Conservation (phyloP, 2,888 invertebrate species). For the Polydesmus complanatus region DNA sequence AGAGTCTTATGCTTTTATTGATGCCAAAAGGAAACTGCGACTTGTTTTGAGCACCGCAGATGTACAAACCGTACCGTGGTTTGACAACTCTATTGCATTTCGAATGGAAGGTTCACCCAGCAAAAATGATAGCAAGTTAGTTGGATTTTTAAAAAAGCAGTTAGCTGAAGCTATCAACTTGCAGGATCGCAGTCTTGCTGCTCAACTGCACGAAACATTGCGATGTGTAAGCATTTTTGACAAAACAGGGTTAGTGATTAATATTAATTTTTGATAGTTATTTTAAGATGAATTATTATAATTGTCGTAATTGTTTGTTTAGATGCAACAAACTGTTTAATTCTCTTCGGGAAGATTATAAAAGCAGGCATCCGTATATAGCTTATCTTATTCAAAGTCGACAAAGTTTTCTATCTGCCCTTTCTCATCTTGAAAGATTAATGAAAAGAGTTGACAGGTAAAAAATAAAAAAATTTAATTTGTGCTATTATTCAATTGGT, state of each 20-base stretch:
- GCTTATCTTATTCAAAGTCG: conserved; percentile 67
- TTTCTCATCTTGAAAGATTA: conserved; percentile 54
- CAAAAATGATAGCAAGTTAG: conserved; percentile 34
- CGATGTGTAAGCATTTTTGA: conserved; percentile 61
- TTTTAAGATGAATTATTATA: neutral
- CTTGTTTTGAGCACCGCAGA: conserved; percentile 81
- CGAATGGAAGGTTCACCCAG: neutral
- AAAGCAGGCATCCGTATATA: conserved; percentile 60
- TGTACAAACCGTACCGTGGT: conserved; percentile 24
- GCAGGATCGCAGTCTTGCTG: conserved; percentile 58
- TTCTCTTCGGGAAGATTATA: conserved; percentile 60
- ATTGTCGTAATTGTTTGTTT: conserved; percentile 3
- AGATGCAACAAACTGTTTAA: conserved; percentile 59
- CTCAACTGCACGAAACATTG: conserved; percentile 68
- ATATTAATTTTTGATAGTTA: neutral
- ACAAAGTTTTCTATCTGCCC: conserved; percentile 59
- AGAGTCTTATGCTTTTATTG: conserved; percentile 45
- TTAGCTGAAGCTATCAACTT: conserved; percentile 68
- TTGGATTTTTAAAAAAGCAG: conserved; percentile 56
- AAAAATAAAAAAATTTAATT: neutral
- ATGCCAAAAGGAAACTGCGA: conserved; percentile 75
- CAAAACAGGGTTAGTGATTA: conserved; percentile 40
- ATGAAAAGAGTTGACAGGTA: conserved; percentile 33
- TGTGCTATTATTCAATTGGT: neutral
- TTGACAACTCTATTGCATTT: conserved; percentile 37